Percentiles rank a stretch among this genome's conserved stretches.
Evolutionary conservation across 2,888 invertebrate genomes (phyloP).

Genomic region (Pardosa pseudoannulata): DNA sequence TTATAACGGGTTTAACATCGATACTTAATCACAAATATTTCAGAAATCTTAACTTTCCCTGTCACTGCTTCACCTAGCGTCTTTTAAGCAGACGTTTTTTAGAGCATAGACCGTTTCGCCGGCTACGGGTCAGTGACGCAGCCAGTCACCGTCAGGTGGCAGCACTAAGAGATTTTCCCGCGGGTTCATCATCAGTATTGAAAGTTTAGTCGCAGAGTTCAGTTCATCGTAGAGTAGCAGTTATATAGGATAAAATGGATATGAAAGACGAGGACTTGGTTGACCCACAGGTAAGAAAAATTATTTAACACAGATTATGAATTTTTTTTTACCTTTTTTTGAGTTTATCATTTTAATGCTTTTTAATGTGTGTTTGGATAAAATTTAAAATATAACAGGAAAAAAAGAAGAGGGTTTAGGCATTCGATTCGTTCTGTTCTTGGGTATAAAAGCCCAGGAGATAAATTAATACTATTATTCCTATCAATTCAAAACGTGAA

Average conservation of each 20-base stretch:
- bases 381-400: no score
- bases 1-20: no score
- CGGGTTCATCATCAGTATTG: conserved; percentile 26
- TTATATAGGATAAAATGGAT: conserved; percentile 48
- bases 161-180: conserved; percentile 39
- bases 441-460: no score
- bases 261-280: conserved; percentile 50
- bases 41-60: not conserved
- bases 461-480: no score
- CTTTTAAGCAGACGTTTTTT: conserved; percentile 22
- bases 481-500: no score
- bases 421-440: no score
- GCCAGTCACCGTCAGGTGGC: conserved; percentile 39
- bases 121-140: conserved; percentile 50
- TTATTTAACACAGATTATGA: no score
- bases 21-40: no score
- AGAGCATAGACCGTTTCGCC: conserved; percentile 41
- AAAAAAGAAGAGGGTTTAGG: no score
- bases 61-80: not conserved
- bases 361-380: no score
- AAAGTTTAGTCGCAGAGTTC: not conserved
- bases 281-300: conserved; percentile 40
- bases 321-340: no score
- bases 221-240: conserved; percentile 1
- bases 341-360: no score